A percentile compares a stretch with the other conserved stretches of the same genome.
phyloP scores from a whole-genome alignment of 2,113 vertebrate genomes.

The Amphilophus citrinellus region DNA sequence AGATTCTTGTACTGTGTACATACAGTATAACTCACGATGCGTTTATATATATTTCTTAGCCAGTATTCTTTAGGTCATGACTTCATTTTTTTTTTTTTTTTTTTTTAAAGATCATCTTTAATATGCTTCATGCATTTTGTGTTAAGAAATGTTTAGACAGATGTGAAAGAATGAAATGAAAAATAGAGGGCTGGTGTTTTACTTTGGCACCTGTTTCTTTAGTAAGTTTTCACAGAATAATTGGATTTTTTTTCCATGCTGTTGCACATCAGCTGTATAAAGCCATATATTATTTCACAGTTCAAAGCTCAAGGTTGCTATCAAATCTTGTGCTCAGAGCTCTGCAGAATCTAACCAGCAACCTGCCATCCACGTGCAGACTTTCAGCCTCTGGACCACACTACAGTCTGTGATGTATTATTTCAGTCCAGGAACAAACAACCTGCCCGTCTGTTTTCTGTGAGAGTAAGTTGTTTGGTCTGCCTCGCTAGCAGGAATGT shows the following conservation, averaged over 20 bases:
- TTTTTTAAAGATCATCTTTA: not conserved
- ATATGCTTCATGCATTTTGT: not conserved
- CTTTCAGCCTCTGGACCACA: constrained; percentile 37
- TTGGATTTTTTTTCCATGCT: constrained; percentile 7
- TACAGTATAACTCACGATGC: not conserved
- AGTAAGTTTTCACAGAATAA: constrained; percentile 13
- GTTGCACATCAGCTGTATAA: not conserved
- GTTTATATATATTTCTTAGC: constrained; percentile 23
- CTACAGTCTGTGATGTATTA: constrained; percentile 61
- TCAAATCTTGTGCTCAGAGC: constrained; percentile 1
- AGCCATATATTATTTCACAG: constrained; percentile 29
- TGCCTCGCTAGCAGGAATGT: constrained; percentile 47
- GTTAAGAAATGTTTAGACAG: constrained; percentile 35
- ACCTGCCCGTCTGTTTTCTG: constrained; percentile 59
- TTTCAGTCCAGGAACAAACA: constrained; percentile 57
- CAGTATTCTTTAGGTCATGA: not conserved
- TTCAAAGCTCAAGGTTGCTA: not conserved
- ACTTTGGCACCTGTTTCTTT: constrained; percentile 26
- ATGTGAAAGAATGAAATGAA: constrained; percentile 21
- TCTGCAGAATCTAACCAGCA: constrained; percentile 40
- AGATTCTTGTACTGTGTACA: constrained; percentile 19
- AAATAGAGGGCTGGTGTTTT: constrained; percentile 3
- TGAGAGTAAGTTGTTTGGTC: constrained; percentile 31
- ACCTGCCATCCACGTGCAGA: constrained; percentile 1
- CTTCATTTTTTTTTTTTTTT: not conserved